phyloP scores from a whole-genome alignment of 2,797 vertebrate genomes.

The Pangasius krempfi region DNA sequence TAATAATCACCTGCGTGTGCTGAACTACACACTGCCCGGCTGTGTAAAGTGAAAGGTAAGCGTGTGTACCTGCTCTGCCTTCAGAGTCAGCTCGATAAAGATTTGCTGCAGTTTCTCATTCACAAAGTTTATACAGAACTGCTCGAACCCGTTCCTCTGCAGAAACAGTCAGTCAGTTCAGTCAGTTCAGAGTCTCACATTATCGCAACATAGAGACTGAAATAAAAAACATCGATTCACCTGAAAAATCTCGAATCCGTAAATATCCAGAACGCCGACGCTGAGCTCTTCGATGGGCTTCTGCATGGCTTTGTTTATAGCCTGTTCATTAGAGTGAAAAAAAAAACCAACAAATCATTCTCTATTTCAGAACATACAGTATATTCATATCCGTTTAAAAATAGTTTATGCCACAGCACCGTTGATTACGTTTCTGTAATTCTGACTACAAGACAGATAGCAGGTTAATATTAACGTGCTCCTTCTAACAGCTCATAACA shows the following conservation, averaged over 20 bases:
- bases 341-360: neutral
- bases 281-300: constrained; percentile 92
- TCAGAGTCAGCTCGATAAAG: constrained; percentile 96
- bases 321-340: constrained; percentile 67
- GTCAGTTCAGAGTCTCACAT: neutral
- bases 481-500: neutral
- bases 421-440: too few relatives aligned
- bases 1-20: neutral
- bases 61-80: constrained; percentile 90
- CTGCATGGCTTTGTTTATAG: constrained; percentile 92
- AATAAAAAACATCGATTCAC: constrained; percentile 64
- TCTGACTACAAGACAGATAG: neutral
- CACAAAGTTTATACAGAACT: constrained; percentile 99
- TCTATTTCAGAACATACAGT: neutral
- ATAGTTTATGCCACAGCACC: neutral
- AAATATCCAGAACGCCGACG: constrained; percentile 93
- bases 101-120: constrained; percentile 98
- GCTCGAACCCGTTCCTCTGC: constrained; percentile 96
- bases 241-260: constrained; percentile 98
- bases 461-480: neutral
- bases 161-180: neutral
- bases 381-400: neutral
- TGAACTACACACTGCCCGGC: neutral
- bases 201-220: neutral
- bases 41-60: neutral